Conservation (phyloP, 2,113 vertebrate species). For the Melanocharis versteri region DNA sequence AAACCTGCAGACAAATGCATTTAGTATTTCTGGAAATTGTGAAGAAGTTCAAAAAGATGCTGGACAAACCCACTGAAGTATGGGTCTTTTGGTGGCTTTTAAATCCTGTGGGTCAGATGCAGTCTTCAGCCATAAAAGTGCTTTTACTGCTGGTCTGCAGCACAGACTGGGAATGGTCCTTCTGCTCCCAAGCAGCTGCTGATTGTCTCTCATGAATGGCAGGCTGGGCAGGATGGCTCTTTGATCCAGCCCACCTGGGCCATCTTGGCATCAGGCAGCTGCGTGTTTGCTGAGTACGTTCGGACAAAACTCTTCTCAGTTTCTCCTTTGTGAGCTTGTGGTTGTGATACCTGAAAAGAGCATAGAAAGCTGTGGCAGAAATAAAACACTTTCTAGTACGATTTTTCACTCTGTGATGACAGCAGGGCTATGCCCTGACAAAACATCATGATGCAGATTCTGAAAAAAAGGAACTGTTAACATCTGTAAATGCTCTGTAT, state of each 20-base stretch:
- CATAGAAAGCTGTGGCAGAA: not conserved
- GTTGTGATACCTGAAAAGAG: not conserved
- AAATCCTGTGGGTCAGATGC: not conserved
- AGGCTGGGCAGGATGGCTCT: not conserved
- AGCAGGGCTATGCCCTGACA: not conserved
- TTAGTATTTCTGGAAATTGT: conserved; percentile 12
- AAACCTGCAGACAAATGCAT: conserved; percentile 1
- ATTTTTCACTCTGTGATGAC: not conserved
- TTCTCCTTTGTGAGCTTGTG: not conserved
- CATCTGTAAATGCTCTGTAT: not conserved
- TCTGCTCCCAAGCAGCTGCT: not conserved
- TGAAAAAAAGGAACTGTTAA: not conserved
- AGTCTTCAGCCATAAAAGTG: not conserved
- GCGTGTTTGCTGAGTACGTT: not conserved
- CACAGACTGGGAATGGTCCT: not conserved
- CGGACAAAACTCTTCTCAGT: not conserved
- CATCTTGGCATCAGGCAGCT: not conserved
- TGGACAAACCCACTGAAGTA: not conserved
- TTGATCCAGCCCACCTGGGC: not conserved
- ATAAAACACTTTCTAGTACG: not conserved
- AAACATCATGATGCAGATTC: not conserved
- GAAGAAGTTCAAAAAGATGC: not conserved
- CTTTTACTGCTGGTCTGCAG: not conserved
- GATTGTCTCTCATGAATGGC: not conserved
- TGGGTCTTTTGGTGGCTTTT: not conserved